Evolutionary conservation across 2,888 invertebrate genomes (phyloP).

Genomic region (Sympetrum striolatum): DNA sequence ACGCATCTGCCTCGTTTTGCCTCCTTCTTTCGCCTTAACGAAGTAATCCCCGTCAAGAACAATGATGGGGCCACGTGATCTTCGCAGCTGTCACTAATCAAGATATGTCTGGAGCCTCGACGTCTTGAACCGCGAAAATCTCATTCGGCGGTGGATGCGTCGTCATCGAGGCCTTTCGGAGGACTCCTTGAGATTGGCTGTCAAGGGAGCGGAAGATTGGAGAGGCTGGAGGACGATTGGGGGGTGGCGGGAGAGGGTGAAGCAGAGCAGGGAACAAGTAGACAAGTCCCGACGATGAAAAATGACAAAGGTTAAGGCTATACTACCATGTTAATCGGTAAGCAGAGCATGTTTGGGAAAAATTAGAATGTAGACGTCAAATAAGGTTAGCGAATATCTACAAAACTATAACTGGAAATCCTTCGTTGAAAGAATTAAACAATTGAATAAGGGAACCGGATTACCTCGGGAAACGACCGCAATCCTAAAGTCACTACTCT

Average conservation of each 20-base stretch:
- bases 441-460: too few species aligned
- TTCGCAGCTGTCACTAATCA: conserved; percentile 36
- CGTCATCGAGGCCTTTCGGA: not conserved
- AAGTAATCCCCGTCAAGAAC: conserved; percentile 35
- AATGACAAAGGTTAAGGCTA: too few species aligned
- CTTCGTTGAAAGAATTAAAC: too few species aligned
- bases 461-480: too few species aligned
- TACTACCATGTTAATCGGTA: too few species aligned
- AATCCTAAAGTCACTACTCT: too few species aligned
- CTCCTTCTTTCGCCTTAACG: not conserved
- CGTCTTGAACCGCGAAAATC: conserved; percentile 35
- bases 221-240: not conserved
- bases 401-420: too few species aligned
- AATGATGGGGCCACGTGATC: conserved; percentile 27
- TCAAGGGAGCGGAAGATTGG: not conserved
- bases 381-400: too few species aligned
- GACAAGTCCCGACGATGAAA: too few species aligned
- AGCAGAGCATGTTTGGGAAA: too few species aligned
- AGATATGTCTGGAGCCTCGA: conserved; percentile 28
- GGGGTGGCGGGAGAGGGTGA: not conserved
- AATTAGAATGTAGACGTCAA: too few species aligned
- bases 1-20: not conserved
- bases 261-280: too few species aligned
- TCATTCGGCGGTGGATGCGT: conserved; percentile 31
- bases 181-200: conserved; percentile 27